Evolutionary conservation across 2,888 invertebrate genomes (phyloP), one percentile per base, ranked within the genome.

Genomic region (Eumerus sabulonum): DNA sequence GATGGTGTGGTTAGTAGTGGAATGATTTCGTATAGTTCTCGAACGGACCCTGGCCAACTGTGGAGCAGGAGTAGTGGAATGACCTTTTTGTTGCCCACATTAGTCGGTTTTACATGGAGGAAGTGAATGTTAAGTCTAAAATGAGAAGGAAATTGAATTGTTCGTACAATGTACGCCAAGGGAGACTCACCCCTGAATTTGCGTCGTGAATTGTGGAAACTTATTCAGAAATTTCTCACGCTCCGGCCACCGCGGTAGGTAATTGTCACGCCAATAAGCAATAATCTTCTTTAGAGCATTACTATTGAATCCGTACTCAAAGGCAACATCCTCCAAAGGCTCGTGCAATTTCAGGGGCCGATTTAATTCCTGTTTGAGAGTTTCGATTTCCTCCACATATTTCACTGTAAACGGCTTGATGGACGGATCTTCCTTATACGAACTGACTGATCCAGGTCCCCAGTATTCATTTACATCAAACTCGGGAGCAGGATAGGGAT

Each of bases 11-110:
- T 93, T 38, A 95, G 86, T 67, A 92, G 84, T 0, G 95, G 94
- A 62, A 95, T 92, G 14, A 94, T 87, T 63, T 93, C 93, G 85
- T 94, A 93, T 86, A 95, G 96, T 87, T 96, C 96, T 3, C 93
- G 91, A 0, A 96, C 88, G 0, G 94, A 94, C 1, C 96, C 95
- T 0, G 96, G 97, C 96, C 96, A 96, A 16, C 96, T 96, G 83
- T 96, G 96, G 13, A 94, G 86, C 50, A 97, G 67, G 2, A 96
- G 86, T 9, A 97, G 82, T 0, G 96, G 95, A 0, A 93, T 82
- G 1, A 92, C 90, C 82, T 89, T 89, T 38, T 90, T 85, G 76
- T 89, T 86, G 74, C 76, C 87, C 48, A 63, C 84, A 71, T 92
- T 92, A 0, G 91, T 91, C 12, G 87, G 87, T 19, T 87, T 87